phyloP scores from a whole-genome alignment of 2,797 vertebrate genomes.

The Eidolon dupreanum region DNA sequence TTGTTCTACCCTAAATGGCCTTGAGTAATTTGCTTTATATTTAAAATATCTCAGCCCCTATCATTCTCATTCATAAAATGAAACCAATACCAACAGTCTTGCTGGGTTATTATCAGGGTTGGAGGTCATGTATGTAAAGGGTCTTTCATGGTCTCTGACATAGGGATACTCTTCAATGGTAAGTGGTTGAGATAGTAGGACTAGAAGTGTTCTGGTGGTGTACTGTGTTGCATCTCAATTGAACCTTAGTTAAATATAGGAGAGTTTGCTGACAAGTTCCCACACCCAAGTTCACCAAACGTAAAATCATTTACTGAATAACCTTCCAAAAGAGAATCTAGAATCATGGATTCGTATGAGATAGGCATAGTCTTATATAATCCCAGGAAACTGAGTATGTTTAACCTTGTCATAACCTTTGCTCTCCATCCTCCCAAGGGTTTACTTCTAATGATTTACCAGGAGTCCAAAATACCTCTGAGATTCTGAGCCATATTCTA shows the following conservation, averaged over 20 bases:
- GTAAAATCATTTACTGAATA: not conserved
- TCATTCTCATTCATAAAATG: constrained; percentile 16
- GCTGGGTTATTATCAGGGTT: not conserved
- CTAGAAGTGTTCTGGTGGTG: not conserved
- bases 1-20: not conserved
- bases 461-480: not conserved
- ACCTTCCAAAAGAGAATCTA: not conserved
- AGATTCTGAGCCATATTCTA: not conserved
- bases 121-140: not conserved
- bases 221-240: not conserved
- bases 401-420: too few relatives aligned
- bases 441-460: constrained; percentile 2
- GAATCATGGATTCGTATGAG: not conserved
- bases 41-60: not conserved
- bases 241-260: not conserved
- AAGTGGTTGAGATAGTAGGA: not conserved
- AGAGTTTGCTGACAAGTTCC: not conserved
- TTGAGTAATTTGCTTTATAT: not conserved
- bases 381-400: not conserved
- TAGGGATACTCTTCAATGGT: not conserved
- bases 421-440: not conserved
- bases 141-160: not conserved
- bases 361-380: not conserved
- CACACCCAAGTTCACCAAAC: not conserved
- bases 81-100: not conserved